Evolutionary conservation across 2,113 vertebrate species (phyloP), one percentile per base, ranked within the genome.

Genomic region (Limanda limanda): DNA sequence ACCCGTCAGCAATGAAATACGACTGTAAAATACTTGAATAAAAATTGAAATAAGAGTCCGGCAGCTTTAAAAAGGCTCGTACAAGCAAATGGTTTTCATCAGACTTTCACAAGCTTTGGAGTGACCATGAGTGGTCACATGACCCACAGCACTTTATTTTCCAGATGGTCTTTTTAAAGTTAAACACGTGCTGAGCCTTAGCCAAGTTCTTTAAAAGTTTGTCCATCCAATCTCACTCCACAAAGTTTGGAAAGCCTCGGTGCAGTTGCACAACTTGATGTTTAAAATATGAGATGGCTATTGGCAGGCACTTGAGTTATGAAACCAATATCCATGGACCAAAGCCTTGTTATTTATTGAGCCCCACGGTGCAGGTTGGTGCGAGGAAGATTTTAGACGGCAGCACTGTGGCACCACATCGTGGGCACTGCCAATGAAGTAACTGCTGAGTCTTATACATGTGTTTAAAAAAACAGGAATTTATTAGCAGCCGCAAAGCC

Each of bases 261-360:
- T 61, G 70, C 82, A 81, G 70, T 73, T 72, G 71, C 72, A 71
- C 75, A 66, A 75, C 76, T 68, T 57, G 20, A 89, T 92, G 86
- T 93, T 89, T 92, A 88, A 91, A 93, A 92, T 78, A 92, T 91
- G 83, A 92, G 90, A 71, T 51, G 52, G 65, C 58, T 85, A 91
- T 92, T 89, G 89, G 86, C 92, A 89, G 78, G 70, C 63, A 59
- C 76, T 58, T 91, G 89, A 93, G 69, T 89, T 92, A 93, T 91
- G 82, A 90, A 88, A 82, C 83, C 82, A 87, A 88, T 86, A 89
- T 78, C 66, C 57, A 56, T 54, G 73, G 78, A 18, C 79, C 71
- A 87, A 89, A 83, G 86, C 81, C 71, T 79, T 56, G 59, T 79
- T 84, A 91, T 89, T 88, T 89, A 82, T 86, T 83, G 83, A 61